A percentile compares a stretch with the other conserved stretches of the same genome.
phyloP scores from a whole-genome alignment of 2,888 invertebrate species.

The Trachelus stipa region DNA sequence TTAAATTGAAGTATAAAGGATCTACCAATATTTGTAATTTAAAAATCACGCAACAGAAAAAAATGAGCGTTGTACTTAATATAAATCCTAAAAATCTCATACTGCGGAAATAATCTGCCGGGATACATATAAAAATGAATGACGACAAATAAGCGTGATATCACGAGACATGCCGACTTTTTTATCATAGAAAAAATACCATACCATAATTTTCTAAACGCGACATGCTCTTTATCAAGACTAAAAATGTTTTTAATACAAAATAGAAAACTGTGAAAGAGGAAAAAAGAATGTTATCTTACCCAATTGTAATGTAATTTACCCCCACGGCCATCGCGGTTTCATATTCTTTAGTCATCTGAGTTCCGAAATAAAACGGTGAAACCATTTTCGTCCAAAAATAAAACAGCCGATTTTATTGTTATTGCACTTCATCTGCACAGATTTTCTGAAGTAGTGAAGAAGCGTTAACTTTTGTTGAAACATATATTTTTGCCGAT shows the following conservation, averaged over 20 bases:
- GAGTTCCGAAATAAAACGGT: not conserved
- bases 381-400: not conserved
- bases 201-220: not conserved
- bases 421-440: not conserved
- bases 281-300: not conserved
- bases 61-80: not conserved
- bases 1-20: not conserved
- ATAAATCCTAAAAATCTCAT: not conserved
- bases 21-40: not conserved
- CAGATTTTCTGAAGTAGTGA: not conserved
- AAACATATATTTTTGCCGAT: not conserved
- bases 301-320: not conserved
- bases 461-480: not conserved
- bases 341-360: not conserved
- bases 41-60: not conserved
- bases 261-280: not conserved
- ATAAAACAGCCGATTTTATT: not conserved
- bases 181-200: not conserved
- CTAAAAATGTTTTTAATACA: not conserved
- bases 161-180: not conserved
- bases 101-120: not conserved
- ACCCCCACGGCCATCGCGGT: not conserved
- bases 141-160: not conserved
- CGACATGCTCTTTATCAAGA: not conserved
- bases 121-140: not conserved